Evolutionary conservation across 2,113 vertebrate species (phyloP).

Genomic region (Chaenogobius annularis): DNA sequence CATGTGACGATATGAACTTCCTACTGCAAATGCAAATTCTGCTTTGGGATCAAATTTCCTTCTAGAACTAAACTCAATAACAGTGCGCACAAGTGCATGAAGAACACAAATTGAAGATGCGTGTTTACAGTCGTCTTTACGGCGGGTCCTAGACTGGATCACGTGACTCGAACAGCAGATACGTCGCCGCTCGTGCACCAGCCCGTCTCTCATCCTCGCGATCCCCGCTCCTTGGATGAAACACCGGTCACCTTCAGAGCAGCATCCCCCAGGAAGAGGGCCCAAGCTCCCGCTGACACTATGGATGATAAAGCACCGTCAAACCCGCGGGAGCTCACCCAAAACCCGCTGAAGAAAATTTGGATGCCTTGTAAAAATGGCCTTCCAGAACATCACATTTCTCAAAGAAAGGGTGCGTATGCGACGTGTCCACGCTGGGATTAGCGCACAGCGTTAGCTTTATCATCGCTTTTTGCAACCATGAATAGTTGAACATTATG

Average conservation of each 20-base stretch:
- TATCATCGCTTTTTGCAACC: background rate
- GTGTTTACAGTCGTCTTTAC: constrained; percentile 15
- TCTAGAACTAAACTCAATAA: no score
- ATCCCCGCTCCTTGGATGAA: constrained; percentile 49
- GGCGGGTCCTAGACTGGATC: constrained; percentile 7
- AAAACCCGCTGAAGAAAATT: constrained; percentile 91
- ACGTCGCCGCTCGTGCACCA: background rate
- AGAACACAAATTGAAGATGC: background rate
- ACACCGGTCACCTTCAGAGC: constrained; percentile 58
- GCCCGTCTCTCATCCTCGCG: background rate
- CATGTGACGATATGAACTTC: no score
- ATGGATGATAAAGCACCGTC: constrained; percentile 56
- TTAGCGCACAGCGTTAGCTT: background rate
- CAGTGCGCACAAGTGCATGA: no score
- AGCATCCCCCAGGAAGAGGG: constrained; percentile 54
- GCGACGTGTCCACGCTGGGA: constrained; percentile 8
- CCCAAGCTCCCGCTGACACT: constrained; percentile 39
- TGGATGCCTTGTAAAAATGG: constrained; percentile 92
- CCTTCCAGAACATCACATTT: constrained; percentile 83
- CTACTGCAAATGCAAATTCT: no score
- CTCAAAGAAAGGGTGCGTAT: constrained; percentile 85
- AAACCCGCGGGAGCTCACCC: constrained; percentile 83
- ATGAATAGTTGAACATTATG: background rate
- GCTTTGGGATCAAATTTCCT: no score
- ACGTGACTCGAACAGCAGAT: constrained; percentile 31